Evolutionary conservation across 1,140 invertebrate genomes (phyloP).

Genomic region (Pararge aegeria): DNA sequence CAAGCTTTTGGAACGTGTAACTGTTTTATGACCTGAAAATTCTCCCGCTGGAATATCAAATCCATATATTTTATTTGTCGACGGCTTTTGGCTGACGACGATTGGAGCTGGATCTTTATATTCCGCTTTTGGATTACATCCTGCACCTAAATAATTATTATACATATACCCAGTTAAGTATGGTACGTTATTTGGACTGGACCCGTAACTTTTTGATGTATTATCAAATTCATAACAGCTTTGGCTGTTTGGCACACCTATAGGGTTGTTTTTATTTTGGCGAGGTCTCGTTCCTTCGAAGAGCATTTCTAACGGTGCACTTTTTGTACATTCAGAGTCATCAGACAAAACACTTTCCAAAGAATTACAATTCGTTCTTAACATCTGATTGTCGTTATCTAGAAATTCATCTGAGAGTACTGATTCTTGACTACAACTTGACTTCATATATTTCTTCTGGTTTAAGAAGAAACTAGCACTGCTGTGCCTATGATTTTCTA

Average conservation of each 20-base stretch:
- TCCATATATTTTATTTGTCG: slow-evolving; percentile 57
- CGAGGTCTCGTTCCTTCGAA: slow-evolving; percentile 78
- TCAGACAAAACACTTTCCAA: slow-evolving; percentile 89
- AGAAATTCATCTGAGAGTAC: slow-evolving; percentile 85
- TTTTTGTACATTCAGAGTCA: slow-evolving; percentile 88
- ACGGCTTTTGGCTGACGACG: slow-evolving; percentile 40
- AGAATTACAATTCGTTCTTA: slow-evolving; percentile 84
- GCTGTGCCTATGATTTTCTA: slow-evolving; percentile 80
- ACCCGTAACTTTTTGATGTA: slow-evolving; percentile 81
- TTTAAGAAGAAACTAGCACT: slow-evolving; percentile 85
- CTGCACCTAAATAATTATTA: slow-evolving; percentile 66
- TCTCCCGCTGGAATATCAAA: slow-evolving; percentile 59
- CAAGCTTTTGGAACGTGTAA: slow-evolving; percentile 73
- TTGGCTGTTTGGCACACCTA: slow-evolving; percentile 67
- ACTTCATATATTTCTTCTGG: slow-evolving; percentile 79
- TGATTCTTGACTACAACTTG: slow-evolving; percentile 85
- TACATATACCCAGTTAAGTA: slow-evolving; percentile 71
- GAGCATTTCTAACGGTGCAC: slow-evolving; percentile 86
- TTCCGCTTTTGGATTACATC: slow-evolving; percentile 49
- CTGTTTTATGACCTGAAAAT: slow-evolving; percentile 65
- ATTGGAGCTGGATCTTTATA: slow-evolving; percentile 32
- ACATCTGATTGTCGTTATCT: slow-evolving; percentile 82
- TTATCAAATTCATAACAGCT: slow-evolving; percentile 79
- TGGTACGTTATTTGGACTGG: slow-evolving; percentile 80
- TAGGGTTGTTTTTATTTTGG: slow-evolving; percentile 48